Evolutionary conservation across 2,797 vertebrate genomes (phyloP), one percentile per base, ranked within the genome.

Genomic region (Manis javanica): DNA sequence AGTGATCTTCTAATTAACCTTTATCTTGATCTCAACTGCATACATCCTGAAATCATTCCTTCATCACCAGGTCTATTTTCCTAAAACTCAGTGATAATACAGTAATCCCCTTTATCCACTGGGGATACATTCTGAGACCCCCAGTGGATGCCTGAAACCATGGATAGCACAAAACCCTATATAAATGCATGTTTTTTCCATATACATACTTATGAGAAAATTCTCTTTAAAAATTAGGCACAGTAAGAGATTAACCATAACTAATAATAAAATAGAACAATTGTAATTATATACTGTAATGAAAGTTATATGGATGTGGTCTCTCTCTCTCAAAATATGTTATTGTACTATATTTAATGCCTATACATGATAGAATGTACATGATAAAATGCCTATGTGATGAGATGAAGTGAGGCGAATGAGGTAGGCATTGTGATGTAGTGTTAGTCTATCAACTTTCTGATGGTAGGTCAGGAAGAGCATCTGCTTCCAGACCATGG

Each of bases 11-110:
- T 49, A 55, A 72, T 57, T 63, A 37, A 26, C 49, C 55, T 71
- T 74, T 90, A 15, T 68, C 15, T 91, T 64, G 71, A 86, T 94
- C 39, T 94, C 72, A 92, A 68, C 24, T 64, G 94, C 57, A 75
- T 88, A 69, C 11, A 87, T 29, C 24, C 19, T 71, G 21, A 95
- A 77, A 49, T 53, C 15, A 91, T 42, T 29, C 71, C 31, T 85
- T 46, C 2, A 18, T 8, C 13, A 78, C 21, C 18, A 55, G 11
- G 68, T 72, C 92, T 68, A 49, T 85, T 84, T 96, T 63, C n/a
- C 37, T 75, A 86, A 92, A 93, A 94, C 2, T 57, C 55, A 87
- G 16, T 72, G 82, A 92, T 75, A 85, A 26, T 71, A 46, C 46
- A 46, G 46, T 46, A 46, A 46, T 46, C 46, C 46, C 46, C 46